These are phyloP conservation scores for Zaprionus vittiger DNA, from an alignment of 1,140 invertebrate species.

Conservation along the genomic window DNA sequence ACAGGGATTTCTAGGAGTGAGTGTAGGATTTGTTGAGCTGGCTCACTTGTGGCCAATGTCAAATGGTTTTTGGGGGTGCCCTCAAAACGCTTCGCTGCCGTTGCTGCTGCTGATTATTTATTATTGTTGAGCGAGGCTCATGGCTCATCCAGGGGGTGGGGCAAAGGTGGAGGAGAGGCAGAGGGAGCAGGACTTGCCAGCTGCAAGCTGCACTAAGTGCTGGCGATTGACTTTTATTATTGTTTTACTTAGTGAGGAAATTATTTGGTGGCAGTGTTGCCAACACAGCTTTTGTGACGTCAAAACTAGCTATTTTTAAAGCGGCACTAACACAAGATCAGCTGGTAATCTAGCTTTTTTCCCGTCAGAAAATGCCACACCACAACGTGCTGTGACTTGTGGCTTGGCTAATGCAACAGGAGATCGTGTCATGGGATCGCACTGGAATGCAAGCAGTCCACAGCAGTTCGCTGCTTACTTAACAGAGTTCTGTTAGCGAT, in stretches of 20 bases:
- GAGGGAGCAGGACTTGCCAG: neutral
- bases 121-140: conserved; percentile 25
- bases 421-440: too few relatives aligned
- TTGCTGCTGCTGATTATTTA: conserved; percentile 33
- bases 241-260: conserved; percentile 13
- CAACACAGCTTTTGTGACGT: too few relatives aligned
- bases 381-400: too few relatives aligned
- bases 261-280: neutral
- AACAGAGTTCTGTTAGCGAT: too few relatives aligned
- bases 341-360: too few relatives aligned
- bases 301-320: too few relatives aligned
- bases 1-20: conserved; percentile 7
- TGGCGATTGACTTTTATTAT: conserved; percentile 25
- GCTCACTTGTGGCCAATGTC: conserved; percentile 64
- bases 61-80: conserved; percentile 48
- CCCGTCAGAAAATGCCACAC: too few relatives aligned
- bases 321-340: too few relatives aligned
- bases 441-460: too few relatives aligned
- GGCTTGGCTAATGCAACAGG: too few relatives aligned
- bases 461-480: too few relatives aligned
- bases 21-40: conserved; percentile 16
- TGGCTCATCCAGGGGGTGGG: neutral
- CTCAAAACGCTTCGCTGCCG: conserved; percentile 22
- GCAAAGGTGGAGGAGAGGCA: too few relatives aligned
- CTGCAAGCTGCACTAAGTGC: conserved; percentile 26